Conservation (phyloP, 1,140 invertebrate genomes). For the Muscidifurax raptorellus region DNA sequence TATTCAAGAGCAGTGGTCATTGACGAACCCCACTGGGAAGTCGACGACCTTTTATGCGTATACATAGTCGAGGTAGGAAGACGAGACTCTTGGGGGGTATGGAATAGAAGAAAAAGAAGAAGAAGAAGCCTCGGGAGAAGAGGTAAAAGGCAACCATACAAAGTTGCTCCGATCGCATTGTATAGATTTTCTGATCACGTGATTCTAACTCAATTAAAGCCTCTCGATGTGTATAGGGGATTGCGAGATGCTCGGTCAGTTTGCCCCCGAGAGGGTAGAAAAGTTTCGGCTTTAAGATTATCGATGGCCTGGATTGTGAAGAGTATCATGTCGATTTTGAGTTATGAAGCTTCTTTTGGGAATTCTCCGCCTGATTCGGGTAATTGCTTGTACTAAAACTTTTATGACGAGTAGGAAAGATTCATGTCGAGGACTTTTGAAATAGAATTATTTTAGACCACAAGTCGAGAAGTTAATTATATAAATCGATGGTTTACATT, state of each 20-base stretch:
- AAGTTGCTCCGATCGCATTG: conserved; percentile 51
- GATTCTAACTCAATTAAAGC: conserved; percentile 59
- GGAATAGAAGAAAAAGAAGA: not conserved
- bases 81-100: not conserved
- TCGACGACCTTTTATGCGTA: conserved; percentile 47
- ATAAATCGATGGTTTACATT: no score
- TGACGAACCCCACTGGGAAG: conserved; percentile 6
- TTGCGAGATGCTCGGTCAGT: not conserved
- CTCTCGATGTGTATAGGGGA: not conserved
- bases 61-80: not conserved
- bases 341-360: not conserved
- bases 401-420: not conserved
- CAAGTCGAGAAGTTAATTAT: no score
- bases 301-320: not conserved
- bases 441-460: not conserved
- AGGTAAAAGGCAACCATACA: conserved; percentile 56
- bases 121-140: conserved; percentile 21
- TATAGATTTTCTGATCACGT: conserved; percentile 55
- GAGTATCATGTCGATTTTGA: not conserved
- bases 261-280: not conserved
- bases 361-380: not conserved
- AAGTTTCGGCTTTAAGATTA: not conserved
- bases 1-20: conserved; percentile 7
- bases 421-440: not conserved
- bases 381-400: not conserved